Evolutionary conservation across 1,140 invertebrate species (phyloP), one percentile per base, ranked within the genome.

Genomic region (Zophobas atratus): DNA sequence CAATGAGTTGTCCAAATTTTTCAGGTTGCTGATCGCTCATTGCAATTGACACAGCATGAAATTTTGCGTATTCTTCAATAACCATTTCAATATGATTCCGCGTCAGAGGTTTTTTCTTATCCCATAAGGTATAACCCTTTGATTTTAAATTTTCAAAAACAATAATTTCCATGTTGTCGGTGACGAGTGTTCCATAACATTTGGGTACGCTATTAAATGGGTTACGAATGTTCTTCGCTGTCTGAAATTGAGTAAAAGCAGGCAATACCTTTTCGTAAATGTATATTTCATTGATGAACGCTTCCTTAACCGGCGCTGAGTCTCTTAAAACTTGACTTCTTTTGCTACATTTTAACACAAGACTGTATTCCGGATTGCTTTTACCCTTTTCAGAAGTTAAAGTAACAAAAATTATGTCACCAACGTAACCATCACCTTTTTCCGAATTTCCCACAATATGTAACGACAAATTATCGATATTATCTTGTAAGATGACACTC

Each of bases 111-210:
- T 82, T 77, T 6, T 86, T 86, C 51, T 88, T 86, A 78, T 90
- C 84, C 55, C 86, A 83, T 77, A 91, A 84, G 8, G 63, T 43
- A 78, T 86, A 91, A 0, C 87, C 87, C 2, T 74, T 43, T 1
- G 78, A 51, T 55, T 85, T 83, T n/a, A 92, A 80, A 83, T 92
- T 90, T 81, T 91, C 87, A 70, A 92, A 81, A 39, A 91, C 81
- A 2, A 90, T 86, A 33, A 88, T 83, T 83, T 90, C 89, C 57
- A 88, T 78, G 2, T 82, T 77, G 36, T 86, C 81, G 57, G 88
- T 84, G 6, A 48, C 77, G 2, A 63, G 55, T 76, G 80, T 5
- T 88, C 82, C 76, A 88, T 86, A 0, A 87, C 84, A n/a, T 85
- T 73, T 2, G 86, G 84, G 77, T 32, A 80, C 63, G 1, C 76